phyloP scores from a whole-genome alignment of 2,113 vertebrate species.

The Ageneiosus marmoratus region DNA sequence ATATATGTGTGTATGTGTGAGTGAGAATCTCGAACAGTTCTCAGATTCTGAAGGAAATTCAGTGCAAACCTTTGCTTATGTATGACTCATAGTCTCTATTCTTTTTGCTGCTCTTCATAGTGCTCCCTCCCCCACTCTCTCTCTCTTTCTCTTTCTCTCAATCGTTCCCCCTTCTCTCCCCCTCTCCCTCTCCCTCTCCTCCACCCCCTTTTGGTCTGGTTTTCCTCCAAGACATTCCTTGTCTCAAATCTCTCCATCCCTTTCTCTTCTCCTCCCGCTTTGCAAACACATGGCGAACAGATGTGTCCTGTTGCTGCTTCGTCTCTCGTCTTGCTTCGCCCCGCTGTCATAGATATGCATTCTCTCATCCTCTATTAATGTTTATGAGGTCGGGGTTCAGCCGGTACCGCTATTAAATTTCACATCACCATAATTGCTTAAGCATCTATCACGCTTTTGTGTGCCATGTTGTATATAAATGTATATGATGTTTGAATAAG shows the following conservation, averaged over 20 bases:
- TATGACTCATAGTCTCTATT: slow-evolving; percentile 75
- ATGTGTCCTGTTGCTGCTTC: slow-evolving; percentile 26
- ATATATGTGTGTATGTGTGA: slow-evolving; percentile 32
- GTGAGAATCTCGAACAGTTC: slow-evolving; percentile 27
- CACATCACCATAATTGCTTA: not conserved
- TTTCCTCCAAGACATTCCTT: slow-evolving; percentile 45
- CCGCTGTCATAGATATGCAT: not conserved
- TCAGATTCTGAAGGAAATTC: slow-evolving; percentile 71
- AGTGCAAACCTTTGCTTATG: slow-evolving; percentile 73
- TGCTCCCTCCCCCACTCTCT: slow-evolving; percentile 28
- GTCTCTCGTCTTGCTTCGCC: slow-evolving; percentile 50
- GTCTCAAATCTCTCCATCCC: slow-evolving; percentile 37
- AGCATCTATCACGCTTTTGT: not conserved
- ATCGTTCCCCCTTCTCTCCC: not conserved
- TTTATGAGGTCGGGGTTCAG: not conserved
- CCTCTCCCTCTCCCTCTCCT: slow-evolving; percentile 1
- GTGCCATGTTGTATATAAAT: not conserved
- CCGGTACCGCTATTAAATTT: slow-evolving; percentile 6
- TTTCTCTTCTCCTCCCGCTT: slow-evolving; percentile 45
- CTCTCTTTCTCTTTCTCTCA: not conserved
- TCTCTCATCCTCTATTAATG: slow-evolving; percentile 16
- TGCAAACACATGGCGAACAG: slow-evolving; percentile 35
- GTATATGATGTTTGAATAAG: not conserved
- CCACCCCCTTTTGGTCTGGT: slow-evolving; percentile 19
- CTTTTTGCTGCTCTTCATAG: slow-evolving; percentile 18